Percentiles rank a stretch among this genome's conserved stretches.
Evolutionary conservation across 1,140 invertebrate genomes (phyloP).

Genomic region (Augochlora pura): DNA sequence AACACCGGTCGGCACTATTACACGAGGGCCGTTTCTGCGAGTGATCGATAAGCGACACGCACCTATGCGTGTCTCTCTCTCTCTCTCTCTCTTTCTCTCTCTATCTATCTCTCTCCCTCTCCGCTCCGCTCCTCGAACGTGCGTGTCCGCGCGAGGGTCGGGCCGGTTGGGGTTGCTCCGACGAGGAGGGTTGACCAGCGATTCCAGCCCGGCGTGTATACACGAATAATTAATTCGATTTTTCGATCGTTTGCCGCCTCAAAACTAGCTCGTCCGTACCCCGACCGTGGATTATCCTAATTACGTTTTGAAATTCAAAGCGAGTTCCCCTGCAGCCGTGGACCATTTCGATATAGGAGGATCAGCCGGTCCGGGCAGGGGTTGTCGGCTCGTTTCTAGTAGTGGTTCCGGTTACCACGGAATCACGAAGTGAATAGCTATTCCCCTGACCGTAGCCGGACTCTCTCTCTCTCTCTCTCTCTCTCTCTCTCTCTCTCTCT

Average conservation of each 20-base stretch:
- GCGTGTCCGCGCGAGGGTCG: background rate
- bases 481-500: no score
- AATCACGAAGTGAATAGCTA: background rate
- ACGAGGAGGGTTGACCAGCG: slow-evolving; percentile 36
- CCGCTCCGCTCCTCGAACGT: no score
- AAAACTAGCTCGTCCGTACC: background rate
- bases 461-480: no score
- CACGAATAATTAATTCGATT: slow-evolving; percentile 62
- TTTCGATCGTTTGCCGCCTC: slow-evolving; percentile 10
- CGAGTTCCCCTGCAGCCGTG: background rate
- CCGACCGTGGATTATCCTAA: background rate
- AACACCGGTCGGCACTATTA: slow-evolving; percentile 56
- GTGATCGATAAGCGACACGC: slow-evolving; percentile 63
- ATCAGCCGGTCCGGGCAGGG: background rate
- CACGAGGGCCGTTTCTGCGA: slow-evolving; percentile 54
- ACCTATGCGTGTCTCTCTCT: slow-evolving; percentile 26
- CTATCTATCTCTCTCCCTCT: no score
- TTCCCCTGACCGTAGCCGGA: background rate
- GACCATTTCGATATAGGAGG: background rate
- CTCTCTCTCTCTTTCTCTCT: background rate
- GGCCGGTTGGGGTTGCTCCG: slow-evolving; percentile 37
- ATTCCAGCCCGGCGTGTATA: slow-evolving; percentile 28
- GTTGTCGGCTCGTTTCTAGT: background rate
- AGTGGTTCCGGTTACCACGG: background rate
- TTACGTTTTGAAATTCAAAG: slow-evolving; percentile 2